Conservation (phyloP, 2,888 invertebrate species). For the Rugalucina vietnamica region DNA sequence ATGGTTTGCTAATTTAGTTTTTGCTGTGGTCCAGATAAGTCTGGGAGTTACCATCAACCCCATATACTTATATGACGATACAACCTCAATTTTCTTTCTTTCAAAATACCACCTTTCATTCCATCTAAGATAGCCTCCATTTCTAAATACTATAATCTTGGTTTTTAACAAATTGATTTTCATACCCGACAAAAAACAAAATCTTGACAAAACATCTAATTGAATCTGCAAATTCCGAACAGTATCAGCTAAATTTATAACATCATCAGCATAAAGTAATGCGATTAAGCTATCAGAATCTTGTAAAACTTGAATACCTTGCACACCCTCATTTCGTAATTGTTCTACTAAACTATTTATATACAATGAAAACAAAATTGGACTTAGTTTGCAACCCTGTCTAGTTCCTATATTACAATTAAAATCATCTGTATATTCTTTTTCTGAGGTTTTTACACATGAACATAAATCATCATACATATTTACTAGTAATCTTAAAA, state of each 20-base stretch:
- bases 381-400: neutral
- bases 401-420: neutral
- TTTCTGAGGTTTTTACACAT: neutral
- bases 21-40: neutral
- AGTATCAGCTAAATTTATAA: conserved; percentile 1
- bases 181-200: conserved; percentile 8
- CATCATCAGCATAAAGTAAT: conserved; percentile 11
- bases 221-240: neutral
- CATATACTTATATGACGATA: neutral
- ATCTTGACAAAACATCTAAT: neutral
- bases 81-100: neutral
- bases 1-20: neutral
- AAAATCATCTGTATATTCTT: neutral
- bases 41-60: neutral
- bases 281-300: neutral
- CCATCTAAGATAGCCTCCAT: neutral
- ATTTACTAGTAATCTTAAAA: neutral
- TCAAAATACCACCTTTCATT: conserved; percentile 2
- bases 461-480: neutral
- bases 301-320: neutral
- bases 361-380: neutral
- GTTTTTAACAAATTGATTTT: neutral
- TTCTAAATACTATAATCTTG: neutral
- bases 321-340: neutral
- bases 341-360: neutral